Conservation (phyloP, 2,888 invertebrate species). For the Euproctis similis region DNA sequence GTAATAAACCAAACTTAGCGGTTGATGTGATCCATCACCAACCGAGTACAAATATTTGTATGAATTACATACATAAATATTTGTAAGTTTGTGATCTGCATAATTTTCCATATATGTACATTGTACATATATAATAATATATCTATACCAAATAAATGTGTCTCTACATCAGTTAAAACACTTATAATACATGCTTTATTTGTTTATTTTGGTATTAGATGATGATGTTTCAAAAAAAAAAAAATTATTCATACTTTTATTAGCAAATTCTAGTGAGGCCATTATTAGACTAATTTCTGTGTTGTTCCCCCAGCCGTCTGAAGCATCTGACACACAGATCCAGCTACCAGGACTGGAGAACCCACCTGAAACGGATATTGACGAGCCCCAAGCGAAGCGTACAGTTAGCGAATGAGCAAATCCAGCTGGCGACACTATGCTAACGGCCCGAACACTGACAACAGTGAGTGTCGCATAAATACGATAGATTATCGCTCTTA, state of each 20-base stretch:
- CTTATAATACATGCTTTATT: background rate
- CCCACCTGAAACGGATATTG: conserved; percentile 55
- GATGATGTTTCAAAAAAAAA: background rate
- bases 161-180: too few species aligned
- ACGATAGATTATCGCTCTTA: conserved; percentile 5
- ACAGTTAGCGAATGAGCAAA: conserved; percentile 27
- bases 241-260: background rate
- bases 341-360: conserved; percentile 81
- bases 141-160: too few species aligned
- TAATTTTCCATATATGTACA: too few species aligned
- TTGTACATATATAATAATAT: too few species aligned
- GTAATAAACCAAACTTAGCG: too few species aligned
- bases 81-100: too few species aligned
- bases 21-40: too few species aligned
- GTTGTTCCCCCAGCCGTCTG: conserved; percentile 77
- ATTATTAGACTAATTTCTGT: background rate
- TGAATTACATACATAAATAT: too few species aligned
- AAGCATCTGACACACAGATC: conserved; percentile 87
- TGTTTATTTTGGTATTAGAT: too few species aligned
- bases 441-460: conserved; percentile 6
- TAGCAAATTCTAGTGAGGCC: background rate
- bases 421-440: conserved; percentile 17
- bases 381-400: conserved; percentile 53
- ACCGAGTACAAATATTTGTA: too few species aligned
- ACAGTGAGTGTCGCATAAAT: conserved; percentile 7